phyloP scores from a whole-genome alignment of 64 coral and sea anemone species.

The Hydrozoanthus tunicans region DNA sequence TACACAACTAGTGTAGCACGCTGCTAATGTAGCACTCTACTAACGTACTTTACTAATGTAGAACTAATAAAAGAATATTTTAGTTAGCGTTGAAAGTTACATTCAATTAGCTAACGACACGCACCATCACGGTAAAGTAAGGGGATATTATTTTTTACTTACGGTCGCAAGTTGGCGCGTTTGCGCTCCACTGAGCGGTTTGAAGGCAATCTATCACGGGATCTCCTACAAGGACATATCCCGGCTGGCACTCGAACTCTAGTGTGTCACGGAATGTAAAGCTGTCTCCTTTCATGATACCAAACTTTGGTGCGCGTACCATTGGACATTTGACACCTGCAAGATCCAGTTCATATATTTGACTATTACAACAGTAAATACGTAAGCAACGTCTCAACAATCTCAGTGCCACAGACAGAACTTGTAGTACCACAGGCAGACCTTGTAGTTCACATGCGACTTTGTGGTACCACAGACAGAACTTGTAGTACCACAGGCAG shows the following conservation, averaged over 20 bases:
- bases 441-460: too few species aligned
- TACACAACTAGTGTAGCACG: too few species aligned
- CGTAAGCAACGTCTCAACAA: too few species aligned
- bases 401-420: too few species aligned
- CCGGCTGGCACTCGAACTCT: conserved; percentile 71
- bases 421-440: too few species aligned
- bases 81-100: too few species aligned
- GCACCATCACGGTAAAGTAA: too few species aligned
- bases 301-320: conserved; percentile 59
- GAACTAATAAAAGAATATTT: too few species aligned
- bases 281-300: conserved; percentile 70
- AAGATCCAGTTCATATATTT: background rate
- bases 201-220: conserved; percentile 69
- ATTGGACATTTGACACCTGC: conserved; percentile 83
- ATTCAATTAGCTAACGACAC: too few species aligned
- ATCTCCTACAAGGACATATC: conserved; percentile 77
- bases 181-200: conserved; percentile 71
- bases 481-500: too few species aligned
- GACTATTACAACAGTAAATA: too few species aligned
- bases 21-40: background rate
- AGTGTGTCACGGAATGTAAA: conserved; percentile 86
- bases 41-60: background rate
- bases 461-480: too few species aligned
- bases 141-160: conserved; percentile 7
- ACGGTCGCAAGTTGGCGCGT: conserved; percentile 77